phyloP scores from a whole-genome alignment of 2,797 vertebrate species.

The Helostoma temminkii region DNA sequence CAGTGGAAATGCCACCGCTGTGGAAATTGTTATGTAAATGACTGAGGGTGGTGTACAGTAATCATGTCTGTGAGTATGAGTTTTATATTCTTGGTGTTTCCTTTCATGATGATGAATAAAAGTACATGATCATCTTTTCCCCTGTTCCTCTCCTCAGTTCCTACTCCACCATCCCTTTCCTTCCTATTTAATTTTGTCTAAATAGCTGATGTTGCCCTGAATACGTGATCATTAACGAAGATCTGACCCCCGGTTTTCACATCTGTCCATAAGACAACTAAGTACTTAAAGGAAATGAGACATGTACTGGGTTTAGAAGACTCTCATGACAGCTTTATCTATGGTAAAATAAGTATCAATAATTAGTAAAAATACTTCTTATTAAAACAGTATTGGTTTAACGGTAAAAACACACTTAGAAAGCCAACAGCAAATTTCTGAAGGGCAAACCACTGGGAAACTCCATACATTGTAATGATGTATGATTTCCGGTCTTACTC shows the following conservation, averaged over 20 bases:
- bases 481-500: slow-evolving; percentile 22
- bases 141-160: background rate
- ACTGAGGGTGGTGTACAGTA: slow-evolving; percentile 21
- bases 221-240: slow-evolving; percentile 66
- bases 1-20: slow-evolving; percentile 75
- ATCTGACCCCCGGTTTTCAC: slow-evolving; percentile 56
- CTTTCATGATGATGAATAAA: background rate
- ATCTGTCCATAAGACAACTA: slow-evolving; percentile 61
- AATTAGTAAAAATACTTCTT: no score
- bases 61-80: background rate
- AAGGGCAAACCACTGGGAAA: background rate
- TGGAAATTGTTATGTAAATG: slow-evolving; percentile 60
- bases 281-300: slow-evolving; percentile 43
- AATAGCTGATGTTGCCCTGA: slow-evolving; percentile 46
- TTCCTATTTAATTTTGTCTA: slow-evolving; percentile 41
- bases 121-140: background rate
- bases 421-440: background rate
- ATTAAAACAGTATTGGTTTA: background rate
- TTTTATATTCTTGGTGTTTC: background rate
- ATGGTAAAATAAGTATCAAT: background rate
- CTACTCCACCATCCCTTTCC: background rate
- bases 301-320: slow-evolving; percentile 7
- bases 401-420: background rate
- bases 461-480: background rate
- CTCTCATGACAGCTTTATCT: background rate